Conservation (phyloP, 2,888 invertebrate genomes). For the Osmoderma eremita region DNA sequence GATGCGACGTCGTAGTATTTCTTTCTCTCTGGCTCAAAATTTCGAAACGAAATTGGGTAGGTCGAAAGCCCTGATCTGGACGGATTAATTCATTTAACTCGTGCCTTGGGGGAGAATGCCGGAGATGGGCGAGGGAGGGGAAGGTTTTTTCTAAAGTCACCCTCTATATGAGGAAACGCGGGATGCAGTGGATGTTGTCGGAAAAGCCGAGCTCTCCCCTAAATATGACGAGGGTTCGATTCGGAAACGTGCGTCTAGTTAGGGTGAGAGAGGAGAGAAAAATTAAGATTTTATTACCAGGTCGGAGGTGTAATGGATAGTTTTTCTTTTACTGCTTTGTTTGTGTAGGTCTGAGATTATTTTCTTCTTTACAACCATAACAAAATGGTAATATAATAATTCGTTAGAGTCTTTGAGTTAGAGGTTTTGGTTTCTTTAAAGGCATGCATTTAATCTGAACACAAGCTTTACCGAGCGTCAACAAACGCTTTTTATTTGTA, state of each 20-base stretch:
- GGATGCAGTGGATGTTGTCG: slow-evolving; percentile 17
- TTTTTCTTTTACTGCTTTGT: neutral
- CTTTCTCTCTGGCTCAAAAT: slow-evolving; percentile 38
- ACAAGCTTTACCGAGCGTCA: no score
- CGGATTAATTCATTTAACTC: slow-evolving; percentile 54
- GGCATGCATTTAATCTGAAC: no score
- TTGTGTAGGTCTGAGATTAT: neutral
- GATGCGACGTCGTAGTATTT: slow-evolving; percentile 23
- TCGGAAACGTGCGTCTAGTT: slow-evolving; percentile 3
- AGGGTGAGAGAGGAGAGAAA: slow-evolving; percentile 33
- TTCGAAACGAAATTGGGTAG: slow-evolving; percentile 48
- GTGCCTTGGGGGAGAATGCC: no score
- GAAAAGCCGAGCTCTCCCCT: slow-evolving; percentile 23
- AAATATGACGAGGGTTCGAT: slow-evolving; percentile 30
- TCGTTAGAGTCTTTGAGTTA: no score
- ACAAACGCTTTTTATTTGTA: no score
- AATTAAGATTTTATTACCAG: slow-evolving; percentile 41
- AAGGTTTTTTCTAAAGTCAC: slow-evolving; percentile 28
- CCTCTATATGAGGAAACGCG: slow-evolving; percentile 8
- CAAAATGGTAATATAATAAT: no score
- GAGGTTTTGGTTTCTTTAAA: no score
- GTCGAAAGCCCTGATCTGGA: slow-evolving; percentile 50
- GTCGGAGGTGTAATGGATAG: slow-evolving; percentile 26
- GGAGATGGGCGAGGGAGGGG: slow-evolving; percentile 25
- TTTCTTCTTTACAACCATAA: no score